phyloP scores from a whole-genome alignment of 30 jellyfish, hydroid and myxozoan species.

The Aurelia aurita region DNA sequence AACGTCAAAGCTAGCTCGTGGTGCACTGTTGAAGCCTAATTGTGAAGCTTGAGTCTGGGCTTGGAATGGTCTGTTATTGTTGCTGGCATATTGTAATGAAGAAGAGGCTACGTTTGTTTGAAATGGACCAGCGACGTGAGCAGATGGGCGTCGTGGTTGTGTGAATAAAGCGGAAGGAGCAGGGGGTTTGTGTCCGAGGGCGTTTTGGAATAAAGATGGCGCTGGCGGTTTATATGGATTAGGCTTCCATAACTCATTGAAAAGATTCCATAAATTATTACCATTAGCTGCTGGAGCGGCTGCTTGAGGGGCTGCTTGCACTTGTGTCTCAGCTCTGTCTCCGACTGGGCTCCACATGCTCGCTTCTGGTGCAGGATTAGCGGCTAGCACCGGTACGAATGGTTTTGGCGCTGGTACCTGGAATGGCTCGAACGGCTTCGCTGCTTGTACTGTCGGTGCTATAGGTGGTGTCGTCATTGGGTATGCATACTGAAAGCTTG shows the following conservation, averaged over 20 bases:
- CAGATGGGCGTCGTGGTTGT: slow-evolving; percentile 27
- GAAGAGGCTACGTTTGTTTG: slow-evolving; percentile 47
- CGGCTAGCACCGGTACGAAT: slow-evolving; percentile 36
- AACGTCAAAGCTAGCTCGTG: slow-evolving; percentile 20
- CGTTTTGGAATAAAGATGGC: slow-evolving; percentile 44
- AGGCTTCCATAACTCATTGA: slow-evolving; percentile 35
- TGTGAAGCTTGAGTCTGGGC: slow-evolving; percentile 66
- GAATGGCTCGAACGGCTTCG: slow-evolving; percentile 46
- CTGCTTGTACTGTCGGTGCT: slow-evolving; percentile 31
- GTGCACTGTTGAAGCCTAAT: slow-evolving; percentile 35
- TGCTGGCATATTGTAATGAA: slow-evolving; percentile 40
- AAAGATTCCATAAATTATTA: slow-evolving; percentile 49
- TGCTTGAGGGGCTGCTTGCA: slow-evolving; percentile 22
- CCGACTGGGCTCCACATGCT: slow-evolving; percentile 28
- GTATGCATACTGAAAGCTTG: slow-evolving; percentile 77
- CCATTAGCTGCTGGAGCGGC: slow-evolving; percentile 48
- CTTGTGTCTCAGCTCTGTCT: slow-evolving; percentile 32
- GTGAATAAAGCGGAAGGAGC: slow-evolving; percentile 9
- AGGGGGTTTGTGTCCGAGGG: slow-evolving; percentile 15
- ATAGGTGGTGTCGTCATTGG: slow-evolving; percentile 68
- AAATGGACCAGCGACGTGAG: slow-evolving; percentile 8
- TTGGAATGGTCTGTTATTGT: slow-evolving; percentile 62
- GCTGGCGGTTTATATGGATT: slow-evolving; percentile 37
- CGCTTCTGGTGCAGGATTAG: slow-evolving; percentile 31
- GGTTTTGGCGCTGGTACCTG: slow-evolving; percentile 44